Evolutionary conservation across 2,888 invertebrate species (phyloP).

Genomic region (Alentia gelatinosa): DNA sequence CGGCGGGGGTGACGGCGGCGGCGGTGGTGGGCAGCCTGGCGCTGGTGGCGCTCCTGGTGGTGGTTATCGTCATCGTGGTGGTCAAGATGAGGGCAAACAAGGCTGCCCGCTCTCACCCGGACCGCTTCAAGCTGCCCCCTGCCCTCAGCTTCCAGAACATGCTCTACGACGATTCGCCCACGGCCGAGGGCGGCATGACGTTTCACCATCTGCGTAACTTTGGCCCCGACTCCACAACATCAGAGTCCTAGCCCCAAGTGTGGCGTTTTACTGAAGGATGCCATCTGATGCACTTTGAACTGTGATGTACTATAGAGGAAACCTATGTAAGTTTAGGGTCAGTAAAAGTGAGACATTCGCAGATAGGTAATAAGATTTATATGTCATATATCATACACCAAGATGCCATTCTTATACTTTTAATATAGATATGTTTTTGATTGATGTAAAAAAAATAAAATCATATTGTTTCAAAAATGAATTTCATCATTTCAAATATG

Average conservation of each 20-base stretch:
- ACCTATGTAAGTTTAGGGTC: too few relatives aligned
- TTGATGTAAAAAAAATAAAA: too few relatives aligned
- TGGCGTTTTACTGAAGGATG: too few relatives aligned
- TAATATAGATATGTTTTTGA: too few relatives aligned
- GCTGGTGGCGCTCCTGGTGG: neutral
- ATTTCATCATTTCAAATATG: too few relatives aligned
- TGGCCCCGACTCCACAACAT: neutral
- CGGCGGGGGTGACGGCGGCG: neutral
- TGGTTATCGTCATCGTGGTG: neutral
- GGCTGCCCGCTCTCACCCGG: neutral
- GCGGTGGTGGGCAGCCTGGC: neutral
- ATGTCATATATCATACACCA: too few relatives aligned
- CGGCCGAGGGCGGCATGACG: neutral
- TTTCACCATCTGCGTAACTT: neutral
- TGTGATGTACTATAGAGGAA: too few relatives aligned
- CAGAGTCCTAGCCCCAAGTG: neutral
- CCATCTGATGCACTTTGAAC: too few relatives aligned
- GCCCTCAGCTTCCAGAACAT: neutral
- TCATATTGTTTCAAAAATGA: too few relatives aligned
- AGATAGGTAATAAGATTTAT: too few relatives aligned
- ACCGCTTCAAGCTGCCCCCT: neutral
- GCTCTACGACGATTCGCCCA: neutral
- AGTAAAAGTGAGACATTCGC: too few relatives aligned
- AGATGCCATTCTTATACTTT: too few relatives aligned
- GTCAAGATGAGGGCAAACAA: neutral